Evolutionary conservation across 1,140 invertebrate genomes (phyloP), one percentile per base, ranked within the genome.

Genomic region (Calosoma granatense): DNA sequence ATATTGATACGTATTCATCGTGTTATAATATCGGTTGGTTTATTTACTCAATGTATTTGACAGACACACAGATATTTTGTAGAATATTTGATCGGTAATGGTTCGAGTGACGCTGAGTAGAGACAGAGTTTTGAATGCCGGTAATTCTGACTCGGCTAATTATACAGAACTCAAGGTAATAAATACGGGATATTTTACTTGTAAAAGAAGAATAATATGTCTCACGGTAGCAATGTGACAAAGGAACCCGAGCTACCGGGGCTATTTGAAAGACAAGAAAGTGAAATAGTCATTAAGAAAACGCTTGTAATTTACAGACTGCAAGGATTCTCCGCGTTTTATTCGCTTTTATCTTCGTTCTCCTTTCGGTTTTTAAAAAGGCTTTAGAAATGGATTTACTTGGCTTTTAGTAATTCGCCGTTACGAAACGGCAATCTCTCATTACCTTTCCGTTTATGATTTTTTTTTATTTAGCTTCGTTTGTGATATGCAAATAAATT

Each of bases 281-380:
- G 41, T 47, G 15, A 47, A 47, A 47, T 47, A 47, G 41, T 47
- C 41, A 47, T 47, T 47, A 47, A 47, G 41, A 47, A 6, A 17
- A 17, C 6, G 41, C 15, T 47, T 17, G 41, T 47, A 47, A 47
- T 47, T 47, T 47, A 17, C 15, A 47, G 41, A 47, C 41, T 47
- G 41, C 17, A 47, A 47, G 17, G 41, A 47, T 17, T 6, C n/a
- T 12, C 41, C 6, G 6, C 17, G 41, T 47, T 47, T 47, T 47
- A 47, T 47, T 47, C 15, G 41, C 41, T 17, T 47, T 47, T 47
- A 47, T 47, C 41, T 47, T 47, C 6, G 6, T 36, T 6, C 26
- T 9, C 17, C 41, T 47, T 47, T 47, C 41, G 41, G 41, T 11
- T 47, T 47, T 17, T 36, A 47, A 47, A 47, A 47, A 47, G 41